Evolutionary conservation across 2,888 invertebrate species (phyloP), one percentile per base, ranked within the genome.

Genomic region (Galeruca laticollis): DNA sequence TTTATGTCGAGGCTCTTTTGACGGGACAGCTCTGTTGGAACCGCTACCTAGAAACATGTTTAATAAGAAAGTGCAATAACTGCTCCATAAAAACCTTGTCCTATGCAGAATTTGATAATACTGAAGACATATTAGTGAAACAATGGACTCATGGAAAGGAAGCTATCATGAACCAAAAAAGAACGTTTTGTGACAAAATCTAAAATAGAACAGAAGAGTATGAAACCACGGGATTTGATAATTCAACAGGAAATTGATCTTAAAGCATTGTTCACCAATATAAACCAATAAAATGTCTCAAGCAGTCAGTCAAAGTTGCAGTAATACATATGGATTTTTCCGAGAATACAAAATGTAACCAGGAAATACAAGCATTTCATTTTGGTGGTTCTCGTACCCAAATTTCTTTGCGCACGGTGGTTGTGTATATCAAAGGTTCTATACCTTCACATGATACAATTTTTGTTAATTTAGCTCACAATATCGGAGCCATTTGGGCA

Each of bases 291-390:
- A 40, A 40, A 2, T 11, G 13, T 11, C 13, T 40, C 10, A 40
- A 40, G 40, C 2, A 40, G n/a, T 40, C n/a, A 11, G 2, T 40
- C 5, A 40, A 26, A 9, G 60, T 60, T 13, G 21, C 52, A n/a
- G 37, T 67, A 49, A 40, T 67, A 43, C 67, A 67, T 31, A 67
- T 67, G 49, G 60, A 67, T 52, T 67, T 67, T 52, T 60, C 60
- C 6, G 67, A 60, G 20, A 66, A 66, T 37, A n/a, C n/a, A 60
- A 60, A 67, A 37, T 60, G 52, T 18, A 49, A 20, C n/a, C 49
- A 51, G 11, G 52, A 60, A 40, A 60, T 59, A 9, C 67, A 67
- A 37, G 51, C 60, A 0, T 60, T 35, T 20, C 54, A 67, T 21
- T 67, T 67, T 37, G 67, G 43, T 8, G 43, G 43, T 43, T 43